Evolutionary conservation across 2,113 vertebrate genomes (phyloP).

Genomic region (Sceloporus tristichus): DNA sequence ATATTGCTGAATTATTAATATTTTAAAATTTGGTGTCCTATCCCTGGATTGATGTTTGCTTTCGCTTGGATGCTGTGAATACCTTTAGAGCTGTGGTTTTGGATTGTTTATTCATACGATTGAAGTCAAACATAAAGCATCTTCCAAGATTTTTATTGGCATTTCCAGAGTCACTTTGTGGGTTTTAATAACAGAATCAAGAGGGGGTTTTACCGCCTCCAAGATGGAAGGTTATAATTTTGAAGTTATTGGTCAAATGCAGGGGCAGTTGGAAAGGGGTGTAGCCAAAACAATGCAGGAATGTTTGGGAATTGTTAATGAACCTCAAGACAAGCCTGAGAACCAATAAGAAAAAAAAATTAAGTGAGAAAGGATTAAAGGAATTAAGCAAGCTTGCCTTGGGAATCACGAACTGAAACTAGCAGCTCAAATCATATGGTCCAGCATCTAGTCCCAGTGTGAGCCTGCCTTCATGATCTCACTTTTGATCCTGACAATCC

Average conservation of each 20-base stretch:
- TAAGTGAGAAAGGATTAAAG: not conserved
- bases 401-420: not conserved
- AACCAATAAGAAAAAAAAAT: not conserved
- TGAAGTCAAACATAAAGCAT: slow-evolving; percentile 18
- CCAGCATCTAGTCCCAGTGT: no score
- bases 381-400: not conserved
- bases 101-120: not conserved
- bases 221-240: slow-evolving; percentile 11
- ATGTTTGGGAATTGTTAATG: slow-evolving; percentile 1
- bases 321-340: not conserved
- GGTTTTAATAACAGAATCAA: slow-evolving; percentile 8
- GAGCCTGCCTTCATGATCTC: not conserved
- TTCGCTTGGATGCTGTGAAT: not conserved
- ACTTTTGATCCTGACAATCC: not conserved
- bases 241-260: not conserved
- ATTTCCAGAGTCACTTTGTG: slow-evolving; percentile 19
- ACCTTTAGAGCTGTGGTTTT: slow-evolving; percentile 9
- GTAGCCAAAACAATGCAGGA: not conserved
- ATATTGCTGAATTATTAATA: not conserved
- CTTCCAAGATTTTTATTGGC: slow-evolving; percentile 35
- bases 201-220: not conserved
- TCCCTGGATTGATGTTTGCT: not conserved
- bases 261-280: not conserved
- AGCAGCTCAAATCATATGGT: not conserved
- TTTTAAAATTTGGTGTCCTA: not conserved